Evolutionary conservation across 2,113 vertebrate species (phyloP), one percentile per base, ranked within the genome.

Genomic region (Saccopteryx bilineata): DNA sequence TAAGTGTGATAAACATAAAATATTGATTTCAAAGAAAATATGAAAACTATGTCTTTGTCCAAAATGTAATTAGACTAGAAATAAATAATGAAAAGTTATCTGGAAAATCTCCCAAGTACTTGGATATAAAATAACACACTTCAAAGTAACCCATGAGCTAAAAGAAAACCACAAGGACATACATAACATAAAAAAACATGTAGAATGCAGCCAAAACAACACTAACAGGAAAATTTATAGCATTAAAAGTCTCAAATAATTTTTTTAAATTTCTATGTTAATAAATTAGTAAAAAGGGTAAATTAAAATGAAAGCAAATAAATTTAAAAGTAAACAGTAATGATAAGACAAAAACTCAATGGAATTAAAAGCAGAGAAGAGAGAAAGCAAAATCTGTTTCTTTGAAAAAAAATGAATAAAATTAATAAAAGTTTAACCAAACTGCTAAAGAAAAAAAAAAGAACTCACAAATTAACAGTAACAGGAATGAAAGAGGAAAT

Each of bases 11-110:
- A 66, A 94, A 87, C 11, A 71, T 24, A 81, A 19, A 68, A 39
- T 74, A 68, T 66, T 46, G 80, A 82, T 68, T n/a, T 50, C 63
- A 93, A 88, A 65, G 9, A 86, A 95, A 85, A 85, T 82, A 60
- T 46, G 26, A 33, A 94, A 86, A 58, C 5, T 31, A 71, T 79
- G 46, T 90, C 31, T 71, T 66, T 79, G 65, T 72, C 54, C 26
- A 72, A 91, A 91, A 85, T 28, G 52, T 72, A 71, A 80, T 72
- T 85, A 26, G 26, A 72, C 33, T 86, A 48, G 21, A 91, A 71
- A 33, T 91, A 26, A 72, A 9, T 63, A 50, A 89, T 83, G 28
- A 78, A 13, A 72, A 85, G 31, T 33, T 65, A 63, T 80, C 56
- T 65, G 28, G 33, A 79, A 80, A 72, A 72, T 63, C 19, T 1